Evolutionary conservation across 1,140 invertebrate species (phyloP), one percentile per base, ranked within the genome.

Genomic region (Cotesia chilonis): DNA sequence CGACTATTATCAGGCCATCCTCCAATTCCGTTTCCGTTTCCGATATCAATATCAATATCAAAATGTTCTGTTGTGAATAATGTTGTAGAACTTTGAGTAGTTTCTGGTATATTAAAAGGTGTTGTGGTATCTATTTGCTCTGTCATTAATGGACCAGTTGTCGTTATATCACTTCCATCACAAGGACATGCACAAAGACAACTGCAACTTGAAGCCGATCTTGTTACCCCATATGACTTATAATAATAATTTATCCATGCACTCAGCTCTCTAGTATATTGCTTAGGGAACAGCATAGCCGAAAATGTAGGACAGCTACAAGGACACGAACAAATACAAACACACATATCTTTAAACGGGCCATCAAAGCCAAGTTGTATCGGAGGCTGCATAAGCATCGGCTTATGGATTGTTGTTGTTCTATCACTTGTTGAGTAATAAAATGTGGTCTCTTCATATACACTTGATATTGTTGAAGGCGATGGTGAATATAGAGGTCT

Each of bases 281-380:
- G 14, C 10, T 20, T 3, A 36, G 14, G 20, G 14, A 37, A 59
- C 10, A 47, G 17, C 1, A 36, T 36, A 4, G 2, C 1, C 28
- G 72, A 66, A 10, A 73, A 4, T 12, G 59, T 47, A 12, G 74
- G 74, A 68, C 74, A 75, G 9, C 17, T 51, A 37, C 74, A 75
- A 6, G 54, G 68, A 60, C 74, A 75, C 3, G 28, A 4, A 35
- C 74, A 75, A 2, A 64, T 10, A n/a, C 74, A 75, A n/a, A 68
- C 63, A 51, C 74, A 75, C 10, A 52, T 4, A 0, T 68, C 71
- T 6, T 35, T 41, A 4, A 71, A 60, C 20, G 47, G 17, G 35
- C 54, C 55, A 7, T 17, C 57, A 20, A 10, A 10, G 4, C 20
- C 57, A 17, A 59, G 57, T 10, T 14, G 63, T 20, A 51, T 65